A percentile compares a stretch with the other conserved stretches of the same genome.
Evolutionary conservation across 2,113 vertebrate species (phyloP).

Genomic region (Periophthalmodon schlosseri): DNA sequence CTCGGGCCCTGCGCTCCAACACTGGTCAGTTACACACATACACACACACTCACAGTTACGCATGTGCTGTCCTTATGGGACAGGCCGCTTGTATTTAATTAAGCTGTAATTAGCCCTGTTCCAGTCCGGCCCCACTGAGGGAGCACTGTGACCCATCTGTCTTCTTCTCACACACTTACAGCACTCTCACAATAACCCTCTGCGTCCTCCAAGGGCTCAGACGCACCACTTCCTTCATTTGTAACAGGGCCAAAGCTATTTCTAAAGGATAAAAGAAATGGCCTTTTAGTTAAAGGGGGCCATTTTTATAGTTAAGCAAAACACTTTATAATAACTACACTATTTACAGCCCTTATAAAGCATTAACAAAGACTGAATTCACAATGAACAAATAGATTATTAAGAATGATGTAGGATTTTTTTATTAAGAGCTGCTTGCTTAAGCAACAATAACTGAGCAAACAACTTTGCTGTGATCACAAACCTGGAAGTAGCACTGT

Average conservation of each 20-base stretch:
- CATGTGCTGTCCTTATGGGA: constrained; percentile 35
- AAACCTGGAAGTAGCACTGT: too few relatives aligned
- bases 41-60: constrained; percentile 5
- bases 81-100: constrained; percentile 70
- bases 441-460: too few relatives aligned
- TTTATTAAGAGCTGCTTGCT: too few relatives aligned
- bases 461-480: too few relatives aligned
- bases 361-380: too few relatives aligned
- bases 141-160: constrained; percentile 64
- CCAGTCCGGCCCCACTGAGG: constrained; percentile 54
- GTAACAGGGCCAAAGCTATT: constrained; percentile 37
- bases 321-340: too few relatives aligned
- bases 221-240: constrained; percentile 52
- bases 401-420: too few relatives aligned
- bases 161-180: constrained; percentile 23
- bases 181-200: constrained; percentile 25
- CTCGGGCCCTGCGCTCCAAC: constrained; percentile 72
- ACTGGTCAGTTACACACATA: constrained; percentile 65
- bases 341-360: too few relatives aligned
- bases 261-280: constrained; percentile 31
- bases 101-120: constrained; percentile 66
- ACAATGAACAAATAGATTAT: too few relatives aligned
- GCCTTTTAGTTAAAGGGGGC: neutral
- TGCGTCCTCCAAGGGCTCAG: constrained; percentile 39
- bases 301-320: neutral